Base-by-base conservation (phyloP, 2,888 invertebrate species). In the Leucophenga montana region DNA sequence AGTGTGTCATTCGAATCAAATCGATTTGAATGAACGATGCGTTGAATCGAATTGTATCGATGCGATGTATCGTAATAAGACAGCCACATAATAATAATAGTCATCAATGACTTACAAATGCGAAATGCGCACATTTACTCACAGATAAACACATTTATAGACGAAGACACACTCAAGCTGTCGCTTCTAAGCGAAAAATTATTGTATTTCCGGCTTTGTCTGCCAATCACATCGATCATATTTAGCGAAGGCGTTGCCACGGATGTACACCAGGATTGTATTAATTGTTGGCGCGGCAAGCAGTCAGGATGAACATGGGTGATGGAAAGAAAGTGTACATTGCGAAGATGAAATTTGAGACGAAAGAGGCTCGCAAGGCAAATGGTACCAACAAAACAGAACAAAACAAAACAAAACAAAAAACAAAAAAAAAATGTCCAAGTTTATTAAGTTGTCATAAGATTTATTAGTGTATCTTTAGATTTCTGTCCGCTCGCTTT, bases 321-420 rank as follows among this genome's bases (percentile, higher is more conserved):
- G n/a, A n/a, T n/a, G n/a, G n/a, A n/a, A n/a, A n/a, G n/a, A n/a
- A n/a, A n/a, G n/a, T n/a, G n/a, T n/a, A n/a, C n/a, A n/a, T n/a
- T n/a, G n/a, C n/a, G n/a, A n/a, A n/a, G 4, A 27, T 27, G 27
- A 27, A 27, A 27, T 27, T n/a, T 31, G 18, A 44, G 39, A 46
- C 16, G 27, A 6, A 48, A 69, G 20, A 67, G 68, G 66, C 9
- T 20, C 16, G 14, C 33, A 50, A 54, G 54, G 68, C 68, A 54
- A 69, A 67, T 39, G 62, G 48, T 56, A 18, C 11, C 11, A 20
- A 22, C 13, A 8, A 68, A 65, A 61, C 75, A 71, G 69, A 77
- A 68, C 69, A 57, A 71, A 59, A 61, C 33, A 71, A 54, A 67
- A 69, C 67, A 73, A 73, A 77, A 73, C 66, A 71, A 79, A 80